phyloP scores from a whole-genome alignment of 2,888 invertebrate species.

The Andrena flavipes region DNA sequence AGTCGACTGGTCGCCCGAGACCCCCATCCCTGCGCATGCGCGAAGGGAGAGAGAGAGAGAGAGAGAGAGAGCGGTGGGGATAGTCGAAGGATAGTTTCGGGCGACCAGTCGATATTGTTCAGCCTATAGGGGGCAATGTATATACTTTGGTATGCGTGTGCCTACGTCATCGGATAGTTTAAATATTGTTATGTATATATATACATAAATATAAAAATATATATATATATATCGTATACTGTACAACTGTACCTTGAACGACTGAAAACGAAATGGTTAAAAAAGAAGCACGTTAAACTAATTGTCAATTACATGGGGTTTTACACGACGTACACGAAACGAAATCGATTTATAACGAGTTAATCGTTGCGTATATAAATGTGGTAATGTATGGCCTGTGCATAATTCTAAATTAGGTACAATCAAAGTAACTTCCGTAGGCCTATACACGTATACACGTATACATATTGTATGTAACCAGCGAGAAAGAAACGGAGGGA shows the following conservation, averaged over 20 bases:
- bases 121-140: slow-evolving; percentile 40
- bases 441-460: slow-evolving; percentile 56
- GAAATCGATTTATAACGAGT: slow-evolving; percentile 1
- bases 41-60: background rate
- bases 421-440: slow-evolving; percentile 68
- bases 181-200: slow-evolving; percentile 58
- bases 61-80: background rate
- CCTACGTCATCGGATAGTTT: slow-evolving; percentile 65
- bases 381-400: slow-evolving; percentile 72
- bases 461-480: slow-evolving; percentile 42
- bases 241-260: slow-evolving; percentile 70
- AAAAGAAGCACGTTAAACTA: slow-evolving; percentile 65
- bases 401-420: slow-evolving; percentile 75
- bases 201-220: slow-evolving; percentile 34
- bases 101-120: background rate
- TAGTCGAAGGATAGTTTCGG: background rate
- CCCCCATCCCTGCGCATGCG: background rate
- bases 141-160: slow-evolving; percentile 71
- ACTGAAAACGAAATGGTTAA: slow-evolving; percentile 45
- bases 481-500: slow-evolving; percentile 1
- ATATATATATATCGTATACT: slow-evolving; percentile 41
- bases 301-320: slow-evolving; percentile 74
- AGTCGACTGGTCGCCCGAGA: background rate
- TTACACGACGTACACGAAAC: slow-evolving; percentile 69
- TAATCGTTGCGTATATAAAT: slow-evolving; percentile 49